A percentile compares a stretch with the other conserved stretches of the same genome.
These are phyloP conservation scores for Odontomyia ornata DNA, from an alignment of 2,888 invertebrate species.

Conservation along the genomic window DNA sequence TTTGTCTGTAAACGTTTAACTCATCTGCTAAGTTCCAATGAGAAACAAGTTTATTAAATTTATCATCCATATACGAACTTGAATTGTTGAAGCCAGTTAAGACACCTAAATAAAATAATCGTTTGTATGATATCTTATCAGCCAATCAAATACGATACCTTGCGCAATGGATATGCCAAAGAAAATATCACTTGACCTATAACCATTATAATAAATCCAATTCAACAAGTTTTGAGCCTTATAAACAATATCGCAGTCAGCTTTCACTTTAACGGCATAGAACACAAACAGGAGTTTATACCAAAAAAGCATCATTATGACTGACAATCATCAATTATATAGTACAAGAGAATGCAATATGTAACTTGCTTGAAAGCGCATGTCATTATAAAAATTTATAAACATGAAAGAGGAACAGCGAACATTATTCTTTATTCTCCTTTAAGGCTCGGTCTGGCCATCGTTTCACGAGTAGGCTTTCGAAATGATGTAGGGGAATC, in stretches of 20 bases:
- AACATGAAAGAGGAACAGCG: too few species aligned
- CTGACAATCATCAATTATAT: too few species aligned
- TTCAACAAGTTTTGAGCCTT: neutral
- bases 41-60: neutral
- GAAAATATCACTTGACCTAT: neutral
- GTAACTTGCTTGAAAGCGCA: too few species aligned
- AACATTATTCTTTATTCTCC: too few species aligned
- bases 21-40: too few species aligned
- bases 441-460: too few species aligned
- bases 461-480: too few species aligned
- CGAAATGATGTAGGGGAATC: too few species aligned
- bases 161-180: constrained; percentile 20
- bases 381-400: too few species aligned
- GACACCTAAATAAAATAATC: neutral
- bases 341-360: too few species aligned
- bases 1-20: neutral
- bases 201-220: neutral
- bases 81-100: neutral
- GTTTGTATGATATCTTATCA: too few species aligned
- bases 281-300: neutral
- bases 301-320: neutral
- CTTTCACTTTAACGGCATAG: neutral
- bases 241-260: neutral
- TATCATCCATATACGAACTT: neutral
- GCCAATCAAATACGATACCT: neutral